Evolutionary conservation across 2,113 vertebrate species (phyloP), one percentile per base, ranked within the genome.

Genomic region (Pelecanoides urinatrix): DNA sequence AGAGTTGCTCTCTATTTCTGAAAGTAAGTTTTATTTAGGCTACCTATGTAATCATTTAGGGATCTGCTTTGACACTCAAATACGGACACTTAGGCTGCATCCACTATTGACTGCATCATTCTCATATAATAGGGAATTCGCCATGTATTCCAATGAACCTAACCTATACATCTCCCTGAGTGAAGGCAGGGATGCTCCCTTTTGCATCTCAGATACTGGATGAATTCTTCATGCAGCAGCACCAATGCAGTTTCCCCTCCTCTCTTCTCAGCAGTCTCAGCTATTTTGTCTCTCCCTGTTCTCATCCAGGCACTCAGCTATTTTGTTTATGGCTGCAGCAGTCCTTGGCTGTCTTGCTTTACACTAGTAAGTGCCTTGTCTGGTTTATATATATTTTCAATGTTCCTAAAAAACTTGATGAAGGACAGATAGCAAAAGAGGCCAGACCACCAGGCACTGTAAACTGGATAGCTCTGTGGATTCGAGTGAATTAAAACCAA

Each of bases 401-500:
- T 63, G 4, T 11, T 92, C 42, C 72, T 67, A 90, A 94, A 90
- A 82, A 89, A 36, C 23, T 77, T 90, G 50, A 88, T 95, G 86
- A 96, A 96, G 88, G 79, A 88, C 75, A 91, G 56, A 91, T 16
- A 95, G 72, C 25, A 89, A 91, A 94, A 81, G 59, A 86, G 21
- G 21, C 68, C 79, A 94, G 73, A 94, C 73, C 56, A 86, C 40
- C 44, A 96, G 68, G 32, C 61, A 67, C 13, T 70, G 61, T 78
- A 94, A 94, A 91, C 30, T 61, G 62, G 40, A 94, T 75, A 93
- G 30, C 40, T 91, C 86, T 91, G 73, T 65, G 82, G 59, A 83
- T 94, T 88, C 8, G 3, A 52, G 68, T 63, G 82, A 93, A 91
- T 91, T 82, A 75, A 95, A 79, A 85, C 75, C 86, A 93, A 94